phyloP scores from a whole-genome alignment of 1,140 invertebrate species.

The Drosophila seguyi region DNA sequence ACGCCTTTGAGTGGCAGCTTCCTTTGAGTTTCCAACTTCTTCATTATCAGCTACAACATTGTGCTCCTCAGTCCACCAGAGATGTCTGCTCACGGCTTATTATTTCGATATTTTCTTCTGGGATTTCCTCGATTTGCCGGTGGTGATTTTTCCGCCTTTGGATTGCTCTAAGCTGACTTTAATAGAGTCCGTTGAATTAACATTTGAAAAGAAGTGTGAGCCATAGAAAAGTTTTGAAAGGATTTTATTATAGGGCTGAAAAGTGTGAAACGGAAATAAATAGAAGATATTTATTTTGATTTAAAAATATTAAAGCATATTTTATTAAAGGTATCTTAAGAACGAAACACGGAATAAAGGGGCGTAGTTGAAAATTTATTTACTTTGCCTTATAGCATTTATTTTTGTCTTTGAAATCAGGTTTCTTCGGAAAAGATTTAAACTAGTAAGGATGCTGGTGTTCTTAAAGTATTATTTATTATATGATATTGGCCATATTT shows the following conservation, averaged over 20 bases:
- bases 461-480: background rate
- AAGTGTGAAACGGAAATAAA: background rate
- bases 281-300: background rate
- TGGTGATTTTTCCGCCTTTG: constrained; percentile 28
- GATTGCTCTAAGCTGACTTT: constrained; percentile 34
- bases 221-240: constrained; percentile 15
- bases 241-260: background rate
- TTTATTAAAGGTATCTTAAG: background rate
- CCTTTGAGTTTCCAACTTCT: constrained; percentile 58
- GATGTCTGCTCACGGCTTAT: constrained; percentile 61
- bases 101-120: constrained; percentile 71
- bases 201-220: constrained; percentile 3
- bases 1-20: constrained; percentile 66
- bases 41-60: constrained; percentile 43
- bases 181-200: constrained; percentile 49
- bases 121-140: constrained; percentile 35
- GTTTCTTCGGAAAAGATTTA: background rate
- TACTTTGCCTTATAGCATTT: too few relatives aligned
- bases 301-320: background rate
- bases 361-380: too few relatives aligned
- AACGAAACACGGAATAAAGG: background rate
- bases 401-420: background rate
- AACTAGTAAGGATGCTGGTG: background rate
- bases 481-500: background rate
- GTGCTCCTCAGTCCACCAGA: constrained; percentile 29